Percentiles rank a stretch among this genome's conserved stretches.
Conservation (phyloP, 2,113 vertebrate species). For the Sapajus apella region DNA sequence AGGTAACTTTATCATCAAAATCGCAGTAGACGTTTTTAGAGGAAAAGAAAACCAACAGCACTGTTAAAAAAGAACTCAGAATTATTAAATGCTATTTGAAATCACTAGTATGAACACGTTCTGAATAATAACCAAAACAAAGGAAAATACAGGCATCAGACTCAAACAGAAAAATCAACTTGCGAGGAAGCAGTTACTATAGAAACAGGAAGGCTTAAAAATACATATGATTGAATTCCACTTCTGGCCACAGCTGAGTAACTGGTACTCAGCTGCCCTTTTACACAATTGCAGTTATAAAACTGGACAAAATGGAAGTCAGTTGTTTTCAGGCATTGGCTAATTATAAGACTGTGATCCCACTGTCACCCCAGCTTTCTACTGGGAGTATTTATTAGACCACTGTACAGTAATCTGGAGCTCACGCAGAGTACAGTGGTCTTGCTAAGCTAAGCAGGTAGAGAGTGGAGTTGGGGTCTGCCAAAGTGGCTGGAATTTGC, state of each 20-base stretch:
- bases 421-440: not conserved
- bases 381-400: too few relatives aligned
- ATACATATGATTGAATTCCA: not conserved
- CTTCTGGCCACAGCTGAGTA: not conserved
- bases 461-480: not conserved
- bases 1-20: conserved; percentile 86
- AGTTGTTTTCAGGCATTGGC: not conserved
- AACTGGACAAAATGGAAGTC: not conserved
- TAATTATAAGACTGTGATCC: not conserved
- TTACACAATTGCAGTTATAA: not conserved
- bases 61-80: not conserved
- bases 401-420: accelerated
- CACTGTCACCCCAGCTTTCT: too few relatives aligned
- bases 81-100: not conserved
- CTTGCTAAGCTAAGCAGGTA: not conserved
- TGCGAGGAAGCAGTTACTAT: not conserved
- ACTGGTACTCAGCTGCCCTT: not conserved
- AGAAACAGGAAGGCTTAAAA: not conserved
- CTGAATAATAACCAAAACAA: not conserved
- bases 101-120: not conserved
- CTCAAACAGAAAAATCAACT: not conserved
- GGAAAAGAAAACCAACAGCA: not conserved
- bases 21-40: not conserved
- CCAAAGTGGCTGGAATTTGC: not conserved
- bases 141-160: not conserved